phyloP scores from a whole-genome alignment of 2,113 vertebrate genomes.

The Vulpes lagopus region DNA sequence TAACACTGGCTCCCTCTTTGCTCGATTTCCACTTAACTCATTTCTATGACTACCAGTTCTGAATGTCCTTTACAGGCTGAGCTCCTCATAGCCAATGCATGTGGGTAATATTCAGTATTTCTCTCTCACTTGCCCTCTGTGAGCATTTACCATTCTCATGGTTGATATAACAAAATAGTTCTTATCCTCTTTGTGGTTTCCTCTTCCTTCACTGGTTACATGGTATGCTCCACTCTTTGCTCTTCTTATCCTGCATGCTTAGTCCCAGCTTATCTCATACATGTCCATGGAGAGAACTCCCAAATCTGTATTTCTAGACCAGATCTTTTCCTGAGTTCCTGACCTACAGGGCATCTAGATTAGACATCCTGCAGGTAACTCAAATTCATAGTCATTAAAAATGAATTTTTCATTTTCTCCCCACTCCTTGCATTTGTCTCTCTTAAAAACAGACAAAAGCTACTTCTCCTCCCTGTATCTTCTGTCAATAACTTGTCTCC shows the following conservation, averaged over 20 bases:
- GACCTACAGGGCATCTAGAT: not conserved
- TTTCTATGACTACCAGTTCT: not conserved
- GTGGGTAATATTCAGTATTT: not conserved
- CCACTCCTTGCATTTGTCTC: not conserved
- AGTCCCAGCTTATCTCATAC: not conserved
- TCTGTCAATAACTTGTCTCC: not conserved
- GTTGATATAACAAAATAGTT: not conserved
- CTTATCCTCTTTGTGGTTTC: not conserved
- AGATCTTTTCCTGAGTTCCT: not conserved
- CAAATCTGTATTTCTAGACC: constrained; percentile 16
- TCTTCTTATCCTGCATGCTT: constrained; percentile 1
- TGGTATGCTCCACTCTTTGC: not conserved
- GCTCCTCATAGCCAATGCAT: not conserved
- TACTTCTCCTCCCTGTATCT: not conserved
- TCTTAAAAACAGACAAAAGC: constrained; percentile 42
- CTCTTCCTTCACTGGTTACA: not conserved
- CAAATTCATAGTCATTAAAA: constrained; percentile 1
- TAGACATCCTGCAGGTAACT: not conserved
- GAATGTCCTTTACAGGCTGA: not conserved
- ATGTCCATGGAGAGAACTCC: not conserved
- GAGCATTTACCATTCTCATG: constrained; percentile 11
- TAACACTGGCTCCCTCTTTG: not conserved
- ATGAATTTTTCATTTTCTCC: constrained; percentile 6
- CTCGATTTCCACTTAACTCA: not conserved
- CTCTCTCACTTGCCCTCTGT: not conserved